A percentile compares a stretch with the other conserved stretches of the same genome.
Evolutionary conservation across 2,113 vertebrate genomes (phyloP).

Genomic region (Murina feae): DNA sequence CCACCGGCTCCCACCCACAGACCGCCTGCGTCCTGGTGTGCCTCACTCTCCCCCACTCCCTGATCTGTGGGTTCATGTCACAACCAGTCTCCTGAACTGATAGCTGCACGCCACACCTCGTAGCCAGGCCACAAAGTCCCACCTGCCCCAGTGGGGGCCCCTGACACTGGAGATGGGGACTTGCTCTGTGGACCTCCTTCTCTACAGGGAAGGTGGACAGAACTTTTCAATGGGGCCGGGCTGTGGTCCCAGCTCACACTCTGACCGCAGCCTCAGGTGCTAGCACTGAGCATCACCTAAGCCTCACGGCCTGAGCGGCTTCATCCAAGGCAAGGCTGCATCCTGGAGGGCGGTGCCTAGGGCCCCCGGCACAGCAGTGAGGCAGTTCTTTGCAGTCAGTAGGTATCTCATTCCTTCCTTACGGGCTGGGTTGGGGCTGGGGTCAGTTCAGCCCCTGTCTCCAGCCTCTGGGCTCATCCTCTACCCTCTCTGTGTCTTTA

Average conservation of each 20-base stretch:
- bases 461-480: not conserved
- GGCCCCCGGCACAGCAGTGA: no score
- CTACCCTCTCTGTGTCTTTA: not conserved
- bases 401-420: not conserved
- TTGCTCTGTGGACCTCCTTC: not conserved
- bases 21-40: rapidly evolving
- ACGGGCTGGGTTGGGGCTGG: not conserved
- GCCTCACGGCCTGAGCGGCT: not conserved
- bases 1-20: not conserved
- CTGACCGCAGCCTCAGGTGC: not conserved
- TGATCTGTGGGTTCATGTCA: not conserved
- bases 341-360: not conserved
- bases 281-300: rapidly evolving
- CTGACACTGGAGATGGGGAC: not conserved
- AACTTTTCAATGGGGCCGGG: not conserved
- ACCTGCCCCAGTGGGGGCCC: not conserved
- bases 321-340: not conserved
- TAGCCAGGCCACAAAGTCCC: not conserved
- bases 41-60: rapidly evolving
- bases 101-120: not conserved
- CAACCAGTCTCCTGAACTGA: not conserved
- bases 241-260: not conserved
- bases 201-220: not conserved
- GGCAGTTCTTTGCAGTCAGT: not conserved
- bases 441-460: not conserved